Percentiles rank a stretch among this genome's conserved stretches.
These are phyloP conservation scores for Aporophyla lueneburgensis DNA, from an alignment of 2,888 invertebrate species.

Conservation along the genomic window DNA sequence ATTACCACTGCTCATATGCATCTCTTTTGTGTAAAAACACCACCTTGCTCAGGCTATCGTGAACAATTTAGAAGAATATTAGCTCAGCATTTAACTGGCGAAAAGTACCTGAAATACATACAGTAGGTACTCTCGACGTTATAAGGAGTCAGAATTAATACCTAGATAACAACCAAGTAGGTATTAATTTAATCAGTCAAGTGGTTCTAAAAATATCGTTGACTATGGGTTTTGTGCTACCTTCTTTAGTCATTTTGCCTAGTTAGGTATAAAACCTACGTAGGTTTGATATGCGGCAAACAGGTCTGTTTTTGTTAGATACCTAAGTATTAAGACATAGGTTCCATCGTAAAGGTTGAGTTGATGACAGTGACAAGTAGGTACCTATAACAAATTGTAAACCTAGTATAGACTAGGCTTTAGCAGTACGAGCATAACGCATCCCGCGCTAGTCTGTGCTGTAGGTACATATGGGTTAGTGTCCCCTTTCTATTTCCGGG, in stretches of 20 bases:
- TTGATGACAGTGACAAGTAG: not conserved
- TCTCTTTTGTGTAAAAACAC: not conserved
- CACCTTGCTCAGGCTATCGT: not conserved
- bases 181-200: conserved; percentile 29
- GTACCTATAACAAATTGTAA: not conserved
- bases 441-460: conserved; percentile 19
- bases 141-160: conserved; percentile 2
- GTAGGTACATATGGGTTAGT: conserved; percentile 55
- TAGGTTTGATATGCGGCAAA: not conserved
- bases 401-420: conserved; percentile 27
- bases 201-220: conserved; percentile 25
- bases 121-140: conserved; percentile 2
- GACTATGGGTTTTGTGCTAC: conserved; percentile 11
- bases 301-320: not conserved
- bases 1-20: not conserved
- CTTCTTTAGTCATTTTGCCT: not conserved
- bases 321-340: not conserved
- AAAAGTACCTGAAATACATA: not conserved
- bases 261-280: not conserved
- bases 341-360: too few species aligned
- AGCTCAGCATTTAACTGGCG: not conserved
- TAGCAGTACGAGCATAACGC: not conserved
- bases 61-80: not conserved
- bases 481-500: conserved; percentile 59
- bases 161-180: conserved; percentile 11